Evolutionary conservation across 2,888 invertebrate species (phyloP).

Genomic region (Arge pagana): DNA sequence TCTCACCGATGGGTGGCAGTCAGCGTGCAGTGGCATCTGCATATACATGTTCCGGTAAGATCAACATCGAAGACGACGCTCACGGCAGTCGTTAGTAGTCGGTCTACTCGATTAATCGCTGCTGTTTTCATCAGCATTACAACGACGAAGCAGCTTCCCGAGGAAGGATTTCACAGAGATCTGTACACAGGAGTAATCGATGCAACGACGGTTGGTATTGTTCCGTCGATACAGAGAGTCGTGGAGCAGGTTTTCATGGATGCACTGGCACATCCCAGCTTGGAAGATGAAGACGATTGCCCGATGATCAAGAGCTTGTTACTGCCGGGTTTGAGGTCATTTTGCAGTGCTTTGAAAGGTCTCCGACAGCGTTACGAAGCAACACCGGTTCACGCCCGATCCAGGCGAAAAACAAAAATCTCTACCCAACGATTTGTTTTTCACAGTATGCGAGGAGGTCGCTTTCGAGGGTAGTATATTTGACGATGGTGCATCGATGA

Average conservation of each 20-base stretch:
- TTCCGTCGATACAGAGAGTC: slow-evolving; percentile 85
- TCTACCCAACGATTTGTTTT: background rate
- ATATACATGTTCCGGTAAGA: slow-evolving; percentile 77
- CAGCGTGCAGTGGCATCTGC: slow-evolving; percentile 79
- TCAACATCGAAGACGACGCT: background rate
- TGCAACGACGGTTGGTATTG: slow-evolving; percentile 76
- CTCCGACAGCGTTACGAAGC: no score
- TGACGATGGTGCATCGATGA: slow-evolving; percentile 70
- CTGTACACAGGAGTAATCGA: slow-evolving; percentile 80
- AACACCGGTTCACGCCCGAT: no score
- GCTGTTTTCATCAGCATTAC: slow-evolving; percentile 61
- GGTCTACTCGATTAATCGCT: background rate
- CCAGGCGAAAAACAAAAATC: no score
- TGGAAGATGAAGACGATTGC: slow-evolving; percentile 82
- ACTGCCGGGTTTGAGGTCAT: slow-evolving; percentile 80
- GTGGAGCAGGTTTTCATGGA: slow-evolving; percentile 91
- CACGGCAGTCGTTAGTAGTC: background rate
- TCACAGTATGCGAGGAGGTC: slow-evolving; percentile 80
- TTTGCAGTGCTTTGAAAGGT: slow-evolving; percentile 89
- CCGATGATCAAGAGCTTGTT: slow-evolving; percentile 83
- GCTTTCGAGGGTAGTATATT: slow-evolving; percentile 79
- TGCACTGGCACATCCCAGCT: slow-evolving; percentile 79
- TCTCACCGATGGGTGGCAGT: slow-evolving; percentile 83
- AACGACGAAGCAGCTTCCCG: slow-evolving; percentile 82
- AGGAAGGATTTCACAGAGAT: slow-evolving; percentile 90